Evolutionary conservation across 2,888 invertebrate species (phyloP).

Genomic region (Conomelus anceps): DNA sequence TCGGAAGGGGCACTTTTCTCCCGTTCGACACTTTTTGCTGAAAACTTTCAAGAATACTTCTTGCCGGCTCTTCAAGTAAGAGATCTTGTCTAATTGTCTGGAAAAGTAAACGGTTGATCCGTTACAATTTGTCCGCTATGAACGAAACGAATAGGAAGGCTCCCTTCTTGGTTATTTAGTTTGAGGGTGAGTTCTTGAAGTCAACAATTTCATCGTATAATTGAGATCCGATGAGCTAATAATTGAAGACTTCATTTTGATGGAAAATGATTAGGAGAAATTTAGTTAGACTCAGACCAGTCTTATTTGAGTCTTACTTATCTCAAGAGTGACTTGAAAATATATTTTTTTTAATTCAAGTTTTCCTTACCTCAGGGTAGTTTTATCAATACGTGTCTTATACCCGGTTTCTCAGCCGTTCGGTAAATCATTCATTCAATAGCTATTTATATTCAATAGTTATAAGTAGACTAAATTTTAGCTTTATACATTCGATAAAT

Average conservation of each 20-base stretch:
- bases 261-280: too few species aligned
- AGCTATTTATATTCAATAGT: too few species aligned
- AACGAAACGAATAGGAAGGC: not conserved
- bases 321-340: too few species aligned
- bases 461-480: too few species aligned
- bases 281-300: too few species aligned
- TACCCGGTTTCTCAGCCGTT: too few species aligned
- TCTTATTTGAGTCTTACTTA: too few species aligned
- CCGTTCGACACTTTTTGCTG: not conserved
- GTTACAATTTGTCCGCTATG: not conserved
- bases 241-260: not conserved
- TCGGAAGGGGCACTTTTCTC: not conserved
- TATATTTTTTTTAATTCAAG: too few species aligned
- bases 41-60: not conserved
- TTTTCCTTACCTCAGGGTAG: too few species aligned
- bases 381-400: too few species aligned
- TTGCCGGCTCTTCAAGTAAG: not conserved
- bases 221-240: not conserved
- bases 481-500: too few species aligned
- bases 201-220: not conserved
- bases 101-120: slow-evolving; percentile 11
- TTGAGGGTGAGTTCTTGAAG: not conserved
- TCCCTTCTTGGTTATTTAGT: not conserved
- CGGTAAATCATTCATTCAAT: too few species aligned
- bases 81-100: slow-evolving; percentile 17